Evolutionary conservation across 2,113 vertebrate genomes (phyloP).

Genomic region (Atlantisia rogersi): DNA sequence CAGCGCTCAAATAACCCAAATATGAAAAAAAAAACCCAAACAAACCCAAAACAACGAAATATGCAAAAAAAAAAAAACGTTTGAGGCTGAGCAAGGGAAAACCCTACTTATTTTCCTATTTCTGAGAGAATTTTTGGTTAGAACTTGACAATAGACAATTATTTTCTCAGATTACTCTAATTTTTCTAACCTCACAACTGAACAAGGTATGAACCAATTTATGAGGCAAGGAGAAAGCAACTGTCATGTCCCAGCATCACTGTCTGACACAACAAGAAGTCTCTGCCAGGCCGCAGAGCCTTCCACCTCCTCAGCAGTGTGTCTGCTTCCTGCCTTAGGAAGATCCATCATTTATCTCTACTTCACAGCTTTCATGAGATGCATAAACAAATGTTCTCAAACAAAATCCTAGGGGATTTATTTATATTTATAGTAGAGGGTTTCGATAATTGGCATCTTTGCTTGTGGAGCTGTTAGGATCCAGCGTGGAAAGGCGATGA

Average conservation of each 20-base stretch:
- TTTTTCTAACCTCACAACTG: not conserved
- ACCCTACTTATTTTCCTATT: not conserved
- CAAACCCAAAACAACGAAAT: no score
- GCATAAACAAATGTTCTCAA: not conserved
- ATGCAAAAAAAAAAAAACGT: not conserved
- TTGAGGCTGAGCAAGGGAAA: not conserved
- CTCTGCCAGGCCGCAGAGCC: not conserved
- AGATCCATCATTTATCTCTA: not conserved
- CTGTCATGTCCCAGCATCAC: not conserved
- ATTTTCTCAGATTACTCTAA: not conserved
- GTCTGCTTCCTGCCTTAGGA: not conserved
- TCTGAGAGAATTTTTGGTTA: not conserved
- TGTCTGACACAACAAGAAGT: not conserved
- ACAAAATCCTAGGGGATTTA: not conserved
- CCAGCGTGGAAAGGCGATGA: not conserved
- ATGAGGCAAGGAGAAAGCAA: not conserved
- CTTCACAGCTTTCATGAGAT: not conserved
- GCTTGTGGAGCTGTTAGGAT: not conserved
- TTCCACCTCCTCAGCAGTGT: not conserved
- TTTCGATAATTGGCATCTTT: not conserved
- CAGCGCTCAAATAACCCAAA: not conserved
- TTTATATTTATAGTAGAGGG: not conserved
- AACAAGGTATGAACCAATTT: not conserved
- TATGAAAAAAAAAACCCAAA: not conserved
- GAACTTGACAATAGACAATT: not conserved